Percentiles rank a stretch among this genome's conserved stretches.
These are phyloP conservation scores for Drosophila nikananu DNA, from an alignment of 1,140 invertebrate genomes.

Conservation along the genomic window DNA sequence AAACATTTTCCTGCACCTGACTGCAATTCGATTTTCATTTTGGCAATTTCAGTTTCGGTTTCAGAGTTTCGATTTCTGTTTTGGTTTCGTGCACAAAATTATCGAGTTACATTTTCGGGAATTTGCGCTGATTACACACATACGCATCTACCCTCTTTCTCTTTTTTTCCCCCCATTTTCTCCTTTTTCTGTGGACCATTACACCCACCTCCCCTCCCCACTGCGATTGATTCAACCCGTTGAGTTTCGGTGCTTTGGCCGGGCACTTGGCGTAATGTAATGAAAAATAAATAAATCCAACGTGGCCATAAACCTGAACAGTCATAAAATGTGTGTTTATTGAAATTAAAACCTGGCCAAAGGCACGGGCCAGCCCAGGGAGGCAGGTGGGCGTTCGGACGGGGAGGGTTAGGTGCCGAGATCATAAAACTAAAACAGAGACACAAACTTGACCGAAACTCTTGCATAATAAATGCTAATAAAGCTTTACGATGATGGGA, in stretches of 20 bases:
- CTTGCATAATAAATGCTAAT: constrained; percentile 82
- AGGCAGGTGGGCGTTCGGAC: not conserved
- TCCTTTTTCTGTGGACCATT: constrained; percentile 6
- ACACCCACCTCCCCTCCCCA: not conserved
- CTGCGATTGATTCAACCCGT: constrained; percentile 20
- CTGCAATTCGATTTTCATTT: constrained; percentile 40
- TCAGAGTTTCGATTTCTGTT: constrained; percentile 41
- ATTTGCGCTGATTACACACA: constrained; percentile 37
- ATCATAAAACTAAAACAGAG: constrained; percentile 68
- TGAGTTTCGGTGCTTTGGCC: constrained; percentile 19
- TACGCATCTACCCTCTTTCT: not conserved
- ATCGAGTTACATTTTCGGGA: constrained; percentile 45
- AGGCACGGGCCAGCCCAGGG: not conserved
- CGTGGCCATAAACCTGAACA: constrained; percentile 37
- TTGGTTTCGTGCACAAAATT: constrained; percentile 33
- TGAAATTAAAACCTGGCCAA: constrained; percentile 62
- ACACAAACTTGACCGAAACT: constrained; percentile 49
- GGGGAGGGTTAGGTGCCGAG: constrained; percentile 51
- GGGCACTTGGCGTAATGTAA: constrained; percentile 50
- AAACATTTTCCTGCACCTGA: constrained; percentile 23
- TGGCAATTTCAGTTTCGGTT: constrained; percentile 41
- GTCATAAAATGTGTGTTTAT: constrained; percentile 74
- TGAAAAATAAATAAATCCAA: constrained; percentile 60
- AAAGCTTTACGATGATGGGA: constrained; percentile 71
- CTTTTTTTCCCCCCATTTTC: not conserved